Evolutionary conservation across 2,888 invertebrate species (phyloP).

Genomic region (Drosophila rubida): DNA sequence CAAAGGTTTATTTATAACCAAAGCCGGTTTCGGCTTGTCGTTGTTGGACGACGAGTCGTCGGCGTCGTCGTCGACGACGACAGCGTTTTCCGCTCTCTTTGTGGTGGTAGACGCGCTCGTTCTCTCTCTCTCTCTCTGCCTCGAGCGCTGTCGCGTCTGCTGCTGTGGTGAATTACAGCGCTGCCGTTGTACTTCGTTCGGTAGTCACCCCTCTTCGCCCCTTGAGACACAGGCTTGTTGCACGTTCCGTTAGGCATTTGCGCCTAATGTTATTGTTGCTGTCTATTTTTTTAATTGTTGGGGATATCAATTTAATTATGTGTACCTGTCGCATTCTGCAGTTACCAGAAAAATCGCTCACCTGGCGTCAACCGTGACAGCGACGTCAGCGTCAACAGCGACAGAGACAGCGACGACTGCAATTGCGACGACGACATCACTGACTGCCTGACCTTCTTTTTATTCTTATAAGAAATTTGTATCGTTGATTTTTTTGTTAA

Average conservation of each 20-base stretch:
- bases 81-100: conserved; percentile 33
- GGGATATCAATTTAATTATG: conserved; percentile 58
- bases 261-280: conserved; percentile 41
- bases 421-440: conserved; percentile 13
- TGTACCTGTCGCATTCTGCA: conserved; percentile 50
- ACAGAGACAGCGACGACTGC: conserved; percentile 9
- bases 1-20: conserved; percentile 81
- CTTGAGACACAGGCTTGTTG: conserved; percentile 41
- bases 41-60: conserved; percentile 36
- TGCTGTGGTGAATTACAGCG: conserved; percentile 45
- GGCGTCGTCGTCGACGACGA: conserved; percentile 29
- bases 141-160: background rate
- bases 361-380: conserved; percentile 33
- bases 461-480: conserved; percentile 52
- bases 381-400: conserved; percentile 27
- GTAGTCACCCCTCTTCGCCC: background rate
- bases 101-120: conserved; percentile 23
- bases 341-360: conserved; percentile 46
- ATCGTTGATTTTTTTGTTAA: conserved; percentile 48
- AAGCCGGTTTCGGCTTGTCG: conserved; percentile 82
- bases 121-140: too few species aligned
- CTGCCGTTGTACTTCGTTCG: conserved; percentile 10
- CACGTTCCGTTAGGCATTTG: conserved; percentile 62
- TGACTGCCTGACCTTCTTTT: conserved; percentile 57
- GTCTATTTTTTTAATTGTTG: conserved; percentile 45